A percentile compares a stretch with the other conserved stretches of the same genome.
Conservation (phyloP, 2,888 invertebrate species). For the Apocheima hispidaria region DNA sequence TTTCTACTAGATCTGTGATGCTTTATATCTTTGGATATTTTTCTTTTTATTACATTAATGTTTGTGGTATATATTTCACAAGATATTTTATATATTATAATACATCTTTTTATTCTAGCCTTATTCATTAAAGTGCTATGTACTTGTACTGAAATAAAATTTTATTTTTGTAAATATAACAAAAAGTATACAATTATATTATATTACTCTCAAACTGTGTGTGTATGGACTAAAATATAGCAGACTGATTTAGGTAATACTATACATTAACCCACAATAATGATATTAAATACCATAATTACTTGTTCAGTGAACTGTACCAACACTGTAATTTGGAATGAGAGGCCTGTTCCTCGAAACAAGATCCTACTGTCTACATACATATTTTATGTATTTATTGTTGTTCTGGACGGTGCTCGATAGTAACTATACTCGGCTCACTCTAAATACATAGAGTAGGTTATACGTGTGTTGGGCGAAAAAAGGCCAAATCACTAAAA, state of each 20-base stretch:
- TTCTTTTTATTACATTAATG: conserved; percentile 14
- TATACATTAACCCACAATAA: no score
- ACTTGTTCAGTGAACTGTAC: not conserved
- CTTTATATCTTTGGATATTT: conserved; percentile 34
- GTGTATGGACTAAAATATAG: conserved; percentile 6
- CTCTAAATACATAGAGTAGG: no score
- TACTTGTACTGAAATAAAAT: not conserved
- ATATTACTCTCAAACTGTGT: not conserved
- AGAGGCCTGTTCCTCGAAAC: no score
- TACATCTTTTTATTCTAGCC: conserved; percentile 13
- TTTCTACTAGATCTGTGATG: conserved; percentile 54
- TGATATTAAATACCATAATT: not conserved
- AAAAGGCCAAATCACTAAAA: no score
- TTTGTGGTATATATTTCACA: conserved; percentile 8
- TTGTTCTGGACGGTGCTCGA: no score
- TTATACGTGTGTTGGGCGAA: no score
- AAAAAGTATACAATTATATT: not conserved
- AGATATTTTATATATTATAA: conserved; percentile 6
- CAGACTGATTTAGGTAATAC: no score
- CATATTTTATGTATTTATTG: no score
- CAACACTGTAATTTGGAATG: conserved; percentile 6
- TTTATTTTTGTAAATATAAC: conserved; percentile 13
- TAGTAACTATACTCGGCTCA: no score
- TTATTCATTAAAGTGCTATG: conserved; percentile 37
- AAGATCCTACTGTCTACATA: no score